These are phyloP conservation scores for Drosophila testacea DNA, from an alignment of 2,888 invertebrate genomes.

Conservation along the genomic window DNA sequence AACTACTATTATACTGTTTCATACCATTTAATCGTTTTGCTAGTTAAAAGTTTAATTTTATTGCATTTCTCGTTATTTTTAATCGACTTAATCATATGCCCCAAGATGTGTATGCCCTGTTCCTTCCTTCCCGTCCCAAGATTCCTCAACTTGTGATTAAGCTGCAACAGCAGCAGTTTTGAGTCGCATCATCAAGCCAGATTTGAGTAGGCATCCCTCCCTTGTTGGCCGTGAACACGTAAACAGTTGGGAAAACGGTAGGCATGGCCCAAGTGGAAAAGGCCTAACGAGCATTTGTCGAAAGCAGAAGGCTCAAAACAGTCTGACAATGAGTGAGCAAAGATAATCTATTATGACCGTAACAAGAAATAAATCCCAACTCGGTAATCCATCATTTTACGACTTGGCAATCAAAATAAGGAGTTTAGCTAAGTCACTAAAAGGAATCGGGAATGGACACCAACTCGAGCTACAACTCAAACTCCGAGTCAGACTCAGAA, in stretches of 20 bases:
- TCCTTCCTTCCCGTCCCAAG: background rate
- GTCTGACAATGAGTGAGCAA: conserved; percentile 78
- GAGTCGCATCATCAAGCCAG: conserved; percentile 40
- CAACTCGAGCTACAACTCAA: conserved; percentile 6
- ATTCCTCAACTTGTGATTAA: conserved; percentile 48
- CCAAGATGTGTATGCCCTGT: background rate
- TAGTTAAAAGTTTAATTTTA: conserved; percentile 40
- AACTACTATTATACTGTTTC: background rate
- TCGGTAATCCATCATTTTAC: conserved; percentile 81
- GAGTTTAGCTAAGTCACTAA: conserved; percentile 74
- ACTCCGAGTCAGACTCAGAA: conserved; percentile 10
- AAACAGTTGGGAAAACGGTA: conserved; percentile 56
- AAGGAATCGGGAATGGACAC: conserved; percentile 32
- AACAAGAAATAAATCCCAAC: conserved; percentile 79
- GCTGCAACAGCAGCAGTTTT: conserved; percentile 35
- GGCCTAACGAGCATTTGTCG: conserved; percentile 70
- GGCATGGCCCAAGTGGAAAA: conserved; percentile 36
- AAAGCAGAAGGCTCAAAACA: conserved; percentile 50
- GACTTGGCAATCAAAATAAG: conserved; percentile 79
- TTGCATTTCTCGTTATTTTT: conserved; percentile 38
- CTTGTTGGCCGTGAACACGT: conserved; percentile 4
- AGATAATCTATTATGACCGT: conserved; percentile 81
- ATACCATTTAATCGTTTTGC: conserved; percentile 17
- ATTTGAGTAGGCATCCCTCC: conserved; percentile 22
- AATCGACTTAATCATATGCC: conserved; percentile 49